These are phyloP conservation scores for Tinamus guttatus DNA, from an alignment of 2,113 vertebrate species.

Conservation along the genomic window DNA sequence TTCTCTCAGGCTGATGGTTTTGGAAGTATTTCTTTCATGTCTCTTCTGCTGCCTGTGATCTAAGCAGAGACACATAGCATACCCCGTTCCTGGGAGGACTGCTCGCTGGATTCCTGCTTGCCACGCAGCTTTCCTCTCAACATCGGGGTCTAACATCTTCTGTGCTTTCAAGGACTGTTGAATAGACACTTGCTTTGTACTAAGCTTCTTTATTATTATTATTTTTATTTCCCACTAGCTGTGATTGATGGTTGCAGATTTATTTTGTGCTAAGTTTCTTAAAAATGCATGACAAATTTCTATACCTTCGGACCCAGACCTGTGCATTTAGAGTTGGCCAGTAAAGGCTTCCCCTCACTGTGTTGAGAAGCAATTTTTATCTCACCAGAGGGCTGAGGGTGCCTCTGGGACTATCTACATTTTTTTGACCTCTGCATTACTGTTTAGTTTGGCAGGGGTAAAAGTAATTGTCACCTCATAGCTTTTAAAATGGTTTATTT, in stretches of 20 bases:
- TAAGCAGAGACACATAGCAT: neutral
- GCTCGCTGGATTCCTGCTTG: neutral
- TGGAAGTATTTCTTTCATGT: neutral
- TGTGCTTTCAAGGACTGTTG: neutral
- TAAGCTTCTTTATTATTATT: neutral
- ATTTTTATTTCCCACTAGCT: neutral
- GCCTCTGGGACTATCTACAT: neutral
- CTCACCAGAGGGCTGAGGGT: neutral
- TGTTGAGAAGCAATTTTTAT: neutral
- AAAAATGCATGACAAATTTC: fast-evolving
- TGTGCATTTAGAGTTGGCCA: neutral
- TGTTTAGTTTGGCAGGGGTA: neutral
- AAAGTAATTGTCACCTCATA: neutral
- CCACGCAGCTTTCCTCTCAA: neutral
- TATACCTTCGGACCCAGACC: fast-evolving
- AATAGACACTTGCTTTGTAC: neutral
- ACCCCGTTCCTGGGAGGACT: neutral
- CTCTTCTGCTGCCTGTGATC: neutral
- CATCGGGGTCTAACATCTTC: neutral
- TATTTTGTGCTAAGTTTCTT: neutral
- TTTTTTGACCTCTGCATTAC: neutral
- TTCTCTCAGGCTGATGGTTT: neutral
- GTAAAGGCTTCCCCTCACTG: neutral
- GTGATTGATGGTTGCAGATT: fast-evolving
- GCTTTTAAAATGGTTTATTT: slow-evolving; percentile 20